Percentiles rank a stretch among this genome's conserved stretches.
These are phyloP conservation scores for Theonella swinhoei DNA, from an alignment of 37 sponge, comb jelly and placozoan species.

Conservation along the genomic window DNA sequence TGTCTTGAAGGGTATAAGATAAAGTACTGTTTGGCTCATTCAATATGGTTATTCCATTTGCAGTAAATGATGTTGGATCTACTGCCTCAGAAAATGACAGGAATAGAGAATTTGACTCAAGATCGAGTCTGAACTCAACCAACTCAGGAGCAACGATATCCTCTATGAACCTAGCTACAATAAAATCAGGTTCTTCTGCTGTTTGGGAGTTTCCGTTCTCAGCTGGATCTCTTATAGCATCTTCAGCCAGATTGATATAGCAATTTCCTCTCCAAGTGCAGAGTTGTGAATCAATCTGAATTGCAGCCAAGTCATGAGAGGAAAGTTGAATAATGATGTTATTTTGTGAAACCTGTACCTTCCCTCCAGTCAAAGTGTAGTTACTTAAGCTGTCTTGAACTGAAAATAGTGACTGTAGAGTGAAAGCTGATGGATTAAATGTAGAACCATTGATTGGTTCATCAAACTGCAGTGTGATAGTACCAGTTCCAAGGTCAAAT, in stretches of 20 bases:
- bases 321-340: slow-evolving; percentile 49
- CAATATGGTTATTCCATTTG: slow-evolving; percentile 68
- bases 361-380: slow-evolving; percentile 68
- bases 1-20: slow-evolving; percentile 56
- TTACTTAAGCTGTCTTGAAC: slow-evolving; percentile 62
- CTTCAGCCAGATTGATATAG: slow-evolving; percentile 60
- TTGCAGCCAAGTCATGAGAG: slow-evolving; percentile 41
- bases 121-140: slow-evolving; percentile 56
- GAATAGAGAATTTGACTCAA: slow-evolving; percentile 46
- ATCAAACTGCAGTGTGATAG: slow-evolving; percentile 62
- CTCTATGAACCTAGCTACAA: slow-evolving; percentile 57
- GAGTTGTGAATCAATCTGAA: slow-evolving; percentile 68
- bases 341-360: slow-evolving; percentile 33
- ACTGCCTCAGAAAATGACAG: slow-evolving; percentile 87
- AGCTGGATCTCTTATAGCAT: slow-evolving; percentile 74
- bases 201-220: slow-evolving; percentile 23
- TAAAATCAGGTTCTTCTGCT: slow-evolving; percentile 38
- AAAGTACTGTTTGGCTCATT: slow-evolving; percentile 44
- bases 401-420: slow-evolving; percentile 70
- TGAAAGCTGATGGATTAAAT: slow-evolving; percentile 60
- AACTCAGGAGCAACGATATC: slow-evolving; percentile 69
- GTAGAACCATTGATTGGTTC: slow-evolving; percentile 86
- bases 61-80: slow-evolving; percentile 47
- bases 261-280: slow-evolving; percentile 93
- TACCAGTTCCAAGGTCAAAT: slow-evolving; percentile 62